Evolutionary conservation across 1,140 invertebrate species (phyloP).

Genomic region (Subanguina moxae): DNA sequence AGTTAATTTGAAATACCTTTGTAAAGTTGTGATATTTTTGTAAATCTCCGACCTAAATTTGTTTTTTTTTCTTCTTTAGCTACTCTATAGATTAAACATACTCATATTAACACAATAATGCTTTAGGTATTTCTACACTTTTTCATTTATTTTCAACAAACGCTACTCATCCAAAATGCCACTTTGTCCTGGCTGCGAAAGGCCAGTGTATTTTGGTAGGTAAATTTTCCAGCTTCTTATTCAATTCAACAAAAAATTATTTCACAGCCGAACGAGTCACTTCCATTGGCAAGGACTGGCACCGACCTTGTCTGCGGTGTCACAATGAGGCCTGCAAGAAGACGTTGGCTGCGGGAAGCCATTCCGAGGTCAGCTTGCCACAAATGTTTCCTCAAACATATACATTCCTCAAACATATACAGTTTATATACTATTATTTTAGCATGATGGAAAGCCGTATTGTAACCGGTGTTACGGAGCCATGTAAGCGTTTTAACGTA

Average conservation of each 20-base stretch:
- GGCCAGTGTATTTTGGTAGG: constrained; percentile 45
- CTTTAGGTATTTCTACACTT: too few species aligned
- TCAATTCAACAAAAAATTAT: not conserved
- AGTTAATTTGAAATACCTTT: too few species aligned
- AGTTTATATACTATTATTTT: too few species aligned
- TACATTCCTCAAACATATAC: too few species aligned
- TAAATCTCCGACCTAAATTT: too few species aligned
- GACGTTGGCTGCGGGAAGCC: constrained; percentile 78
- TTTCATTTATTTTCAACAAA: too few species aligned
- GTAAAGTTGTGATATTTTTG: too few species aligned
- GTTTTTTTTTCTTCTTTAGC: too few species aligned
- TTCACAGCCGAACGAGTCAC: constrained; percentile 79
- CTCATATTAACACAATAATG: too few species aligned
- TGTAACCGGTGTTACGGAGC: constrained; percentile 85
- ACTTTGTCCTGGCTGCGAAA: constrained; percentile 34
- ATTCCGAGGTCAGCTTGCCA: constrained; percentile 69
- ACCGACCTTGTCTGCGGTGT: constrained; percentile 81
- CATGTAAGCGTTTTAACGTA: constrained; percentile 69
- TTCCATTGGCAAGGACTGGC: constrained; percentile 86
- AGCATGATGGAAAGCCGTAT: constrained; percentile 84
- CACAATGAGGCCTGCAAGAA: constrained; percentile 77
- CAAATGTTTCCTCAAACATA: not conserved
- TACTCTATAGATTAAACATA: too few species aligned
- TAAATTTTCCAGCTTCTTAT: not conserved
- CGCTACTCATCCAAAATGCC: constrained; percentile 24